Percentiles rank a stretch among this genome's conserved stretches.
phyloP scores from a whole-genome alignment of 2,888 invertebrate species.

The Peribatodes rhomboidaria region DNA sequence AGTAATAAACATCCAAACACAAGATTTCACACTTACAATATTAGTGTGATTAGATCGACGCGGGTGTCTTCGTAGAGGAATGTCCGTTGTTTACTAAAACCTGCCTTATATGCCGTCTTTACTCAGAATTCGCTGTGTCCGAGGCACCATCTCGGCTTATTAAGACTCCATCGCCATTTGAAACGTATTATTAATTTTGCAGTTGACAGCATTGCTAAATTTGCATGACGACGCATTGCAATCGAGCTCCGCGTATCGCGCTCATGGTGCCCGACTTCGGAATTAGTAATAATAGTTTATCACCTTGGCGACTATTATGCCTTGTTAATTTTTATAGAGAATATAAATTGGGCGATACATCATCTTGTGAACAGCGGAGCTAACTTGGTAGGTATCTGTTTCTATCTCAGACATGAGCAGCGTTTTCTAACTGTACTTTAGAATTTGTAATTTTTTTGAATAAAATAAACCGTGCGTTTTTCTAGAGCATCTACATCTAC shows the following conservation, averaged over 20 bases:
- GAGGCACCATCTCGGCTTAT: conserved; percentile 61
- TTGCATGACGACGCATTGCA: conserved; percentile 68
- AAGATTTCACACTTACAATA: too few relatives aligned
- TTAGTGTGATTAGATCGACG: background rate
- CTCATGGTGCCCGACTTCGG: conserved; percentile 53
- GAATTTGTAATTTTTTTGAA: too few relatives aligned
- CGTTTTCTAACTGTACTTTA: too few relatives aligned
- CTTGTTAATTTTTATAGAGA: conserved; percentile 44
- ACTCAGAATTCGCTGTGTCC: conserved; percentile 52
- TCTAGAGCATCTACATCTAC: too few relatives aligned
- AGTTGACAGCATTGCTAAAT: conserved; percentile 69
- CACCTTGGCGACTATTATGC: conserved; percentile 43
- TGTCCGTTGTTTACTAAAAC: conserved; percentile 31
- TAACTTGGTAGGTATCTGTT: background rate
- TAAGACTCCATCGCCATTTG: conserved; percentile 64
- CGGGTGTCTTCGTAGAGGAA: conserved; percentile 8
- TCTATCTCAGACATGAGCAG: background rate
- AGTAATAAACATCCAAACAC: too few relatives aligned
- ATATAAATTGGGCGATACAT: conserved; percentile 46
- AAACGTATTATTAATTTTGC: conserved; percentile 72
- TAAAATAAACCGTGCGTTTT: too few relatives aligned
- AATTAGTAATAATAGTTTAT: conserved; percentile 58
- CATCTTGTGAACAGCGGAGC: conserved; percentile 19
- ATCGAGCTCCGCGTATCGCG: conserved; percentile 53
- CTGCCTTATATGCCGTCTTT: conserved; percentile 41